A percentile compares a stretch with the other conserved stretches of the same genome.
phyloP scores from a whole-genome alignment of 2,113 vertebrate genomes.

The Arenaria interpres region DNA sequence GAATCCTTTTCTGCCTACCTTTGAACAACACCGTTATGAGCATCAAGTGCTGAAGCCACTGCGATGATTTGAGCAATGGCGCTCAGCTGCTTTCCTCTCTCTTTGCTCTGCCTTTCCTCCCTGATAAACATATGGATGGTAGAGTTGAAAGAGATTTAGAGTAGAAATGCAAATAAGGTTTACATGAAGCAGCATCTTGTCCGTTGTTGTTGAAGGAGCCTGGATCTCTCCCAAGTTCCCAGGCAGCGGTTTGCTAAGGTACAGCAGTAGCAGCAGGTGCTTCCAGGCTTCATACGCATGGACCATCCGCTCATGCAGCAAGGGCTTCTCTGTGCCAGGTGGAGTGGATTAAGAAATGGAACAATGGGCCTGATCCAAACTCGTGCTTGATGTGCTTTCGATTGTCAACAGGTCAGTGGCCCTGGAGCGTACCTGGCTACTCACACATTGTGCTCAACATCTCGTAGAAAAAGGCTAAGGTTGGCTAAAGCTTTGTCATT shows the following conservation, averaged over 20 bases:
- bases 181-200: constrained; percentile 1
- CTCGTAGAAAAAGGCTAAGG: neutral
- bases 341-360: neutral
- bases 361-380: neutral
- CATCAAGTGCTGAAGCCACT: neutral
- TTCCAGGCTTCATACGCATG: neutral
- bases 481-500: neutral
- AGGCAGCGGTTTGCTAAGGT: constrained; percentile 45
- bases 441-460: neutral
- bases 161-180: constrained; percentile 48
- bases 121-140: neutral
- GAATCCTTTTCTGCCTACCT: neutral
- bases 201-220: neutral
- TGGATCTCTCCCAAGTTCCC: constrained; percentile 46
- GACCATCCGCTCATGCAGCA: neutral
- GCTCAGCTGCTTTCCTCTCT: neutral
- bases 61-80: neutral
- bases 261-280: constrained; percentile 1
- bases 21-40: neutral
- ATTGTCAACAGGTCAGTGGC: neutral
- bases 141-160: constrained; percentile 42
- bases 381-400: neutral
- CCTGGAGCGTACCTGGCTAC: neutral
- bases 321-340: neutral
- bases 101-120: neutral